phyloP scores from a whole-genome alignment of 1,140 invertebrate species.

The Aphelinus certus region DNA sequence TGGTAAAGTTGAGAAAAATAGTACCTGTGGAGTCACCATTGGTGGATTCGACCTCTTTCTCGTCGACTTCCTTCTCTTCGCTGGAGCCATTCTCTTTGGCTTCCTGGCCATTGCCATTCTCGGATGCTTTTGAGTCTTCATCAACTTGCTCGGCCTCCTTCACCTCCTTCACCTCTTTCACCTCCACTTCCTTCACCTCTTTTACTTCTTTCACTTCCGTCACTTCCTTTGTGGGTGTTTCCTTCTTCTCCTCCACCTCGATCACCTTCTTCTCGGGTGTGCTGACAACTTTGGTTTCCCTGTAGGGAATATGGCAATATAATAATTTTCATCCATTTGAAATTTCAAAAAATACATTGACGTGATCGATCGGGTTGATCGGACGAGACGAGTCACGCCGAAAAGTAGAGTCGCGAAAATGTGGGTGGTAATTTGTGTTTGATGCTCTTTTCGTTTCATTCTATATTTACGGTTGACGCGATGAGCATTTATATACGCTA shows the following conservation, averaged over 20 bases:
- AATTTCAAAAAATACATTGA: no score
- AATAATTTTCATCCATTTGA: no score
- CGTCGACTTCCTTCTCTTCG: slow-evolving; percentile 63
- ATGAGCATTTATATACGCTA: slow-evolving; percentile 1
- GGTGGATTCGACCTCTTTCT: slow-evolving; percentile 69
- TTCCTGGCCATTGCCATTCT: slow-evolving; percentile 53
- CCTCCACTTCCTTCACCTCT: slow-evolving; percentile 1
- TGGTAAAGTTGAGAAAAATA: neutral
- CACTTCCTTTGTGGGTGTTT: slow-evolving; percentile 49
- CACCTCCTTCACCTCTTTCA: neutral
- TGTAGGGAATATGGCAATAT: slow-evolving; percentile 28
- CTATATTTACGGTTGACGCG: slow-evolving; percentile 20
- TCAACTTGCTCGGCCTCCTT: slow-evolving; percentile 51
- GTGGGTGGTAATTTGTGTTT: no score
- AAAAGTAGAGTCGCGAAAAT: no score
- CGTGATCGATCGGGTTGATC: no score
- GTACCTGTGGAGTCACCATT: slow-evolving; percentile 58
- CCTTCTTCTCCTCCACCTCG: slow-evolving; percentile 56
- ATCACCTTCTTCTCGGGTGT: slow-evolving; percentile 67
- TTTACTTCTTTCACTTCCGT: slow-evolving; percentile 46
- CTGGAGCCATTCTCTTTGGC: slow-evolving; percentile 66
- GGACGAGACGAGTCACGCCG: no score
- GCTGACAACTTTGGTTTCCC: slow-evolving; percentile 68
- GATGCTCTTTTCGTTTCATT: neutral
- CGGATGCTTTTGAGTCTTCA: slow-evolving; percentile 62